These are phyloP conservation scores for Spinus olivaceus DNA, from an alignment of 2,797 vertebrate species.

Conservation along the genomic window DNA sequence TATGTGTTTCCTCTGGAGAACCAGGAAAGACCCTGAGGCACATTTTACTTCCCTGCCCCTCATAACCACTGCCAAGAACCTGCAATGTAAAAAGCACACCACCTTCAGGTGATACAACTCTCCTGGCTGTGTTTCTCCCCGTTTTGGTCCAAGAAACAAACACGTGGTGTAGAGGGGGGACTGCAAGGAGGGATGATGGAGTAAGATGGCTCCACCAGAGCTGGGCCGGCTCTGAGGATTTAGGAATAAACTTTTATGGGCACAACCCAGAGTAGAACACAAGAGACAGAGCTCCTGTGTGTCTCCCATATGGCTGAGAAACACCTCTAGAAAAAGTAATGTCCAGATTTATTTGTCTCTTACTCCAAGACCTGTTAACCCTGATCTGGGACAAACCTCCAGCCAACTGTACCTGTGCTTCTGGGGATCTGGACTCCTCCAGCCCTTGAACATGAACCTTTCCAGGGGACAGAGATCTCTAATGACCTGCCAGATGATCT, in stretches of 20 bases:
- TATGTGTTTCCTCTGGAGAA: neutral
- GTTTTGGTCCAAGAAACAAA: neutral
- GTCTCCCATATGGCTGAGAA: neutral
- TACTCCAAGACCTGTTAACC: neutral
- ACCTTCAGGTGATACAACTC: neutral
- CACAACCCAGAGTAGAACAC: neutral
- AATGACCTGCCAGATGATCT: slow-evolving; percentile 15
- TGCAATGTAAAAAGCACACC: fast-evolving
- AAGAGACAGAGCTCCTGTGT: neutral
- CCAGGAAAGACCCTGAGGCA: neutral
- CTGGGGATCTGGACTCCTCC: neutral
- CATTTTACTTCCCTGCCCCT: fast-evolving
- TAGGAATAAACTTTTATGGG: neutral
- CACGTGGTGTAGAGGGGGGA: fast-evolving
- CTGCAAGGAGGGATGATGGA: neutral
- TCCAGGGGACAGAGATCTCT: neutral
- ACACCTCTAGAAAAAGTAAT: neutral
- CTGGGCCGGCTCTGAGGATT: neutral
- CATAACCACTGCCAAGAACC: neutral
- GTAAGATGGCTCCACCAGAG: neutral
- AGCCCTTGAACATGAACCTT: neutral
- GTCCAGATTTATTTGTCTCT: neutral
- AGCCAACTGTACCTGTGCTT: neutral
- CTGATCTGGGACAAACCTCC: neutral
- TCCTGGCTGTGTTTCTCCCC: neutral